A percentile compares a stretch with the other conserved stretches of the same genome.
Conservation (phyloP, 2,888 invertebrate species). For the Zaprionus bogoriensis region DNA sequence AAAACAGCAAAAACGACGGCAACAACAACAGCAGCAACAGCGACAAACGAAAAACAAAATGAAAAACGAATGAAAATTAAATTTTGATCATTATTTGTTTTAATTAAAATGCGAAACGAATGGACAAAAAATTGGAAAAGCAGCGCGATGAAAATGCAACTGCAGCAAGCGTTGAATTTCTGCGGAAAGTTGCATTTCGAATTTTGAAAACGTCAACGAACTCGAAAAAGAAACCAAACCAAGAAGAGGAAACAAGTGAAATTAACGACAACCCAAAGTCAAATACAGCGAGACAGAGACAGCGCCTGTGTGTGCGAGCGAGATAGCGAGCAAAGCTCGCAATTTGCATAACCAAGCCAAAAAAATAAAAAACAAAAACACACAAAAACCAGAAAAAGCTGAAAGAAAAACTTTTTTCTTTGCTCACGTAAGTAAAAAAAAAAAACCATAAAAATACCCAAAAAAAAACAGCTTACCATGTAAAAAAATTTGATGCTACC, state of each 20-base stretch:
- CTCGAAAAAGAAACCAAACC: constrained; percentile 16
- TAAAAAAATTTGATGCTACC: constrained; percentile 61
- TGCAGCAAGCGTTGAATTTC: constrained; percentile 37
- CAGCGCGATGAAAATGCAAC: constrained; percentile 59
- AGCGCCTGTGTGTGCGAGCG: constrained; percentile 2
- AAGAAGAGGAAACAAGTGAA: constrained; percentile 4
- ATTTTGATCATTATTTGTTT: constrained; percentile 25
- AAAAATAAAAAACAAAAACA: constrained; percentile 17
- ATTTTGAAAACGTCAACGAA: constrained; percentile 56
- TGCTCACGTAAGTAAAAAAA: constrained; percentile 60
- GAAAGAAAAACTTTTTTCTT: constrained; percentile 7
- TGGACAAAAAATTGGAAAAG: not conserved
- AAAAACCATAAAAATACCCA: not conserved
- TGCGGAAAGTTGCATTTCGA: constrained; percentile 65
- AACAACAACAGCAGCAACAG: constrained; percentile 18
- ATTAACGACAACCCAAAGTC: constrained; percentile 1
- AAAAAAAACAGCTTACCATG: constrained; percentile 38
- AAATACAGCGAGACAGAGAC: constrained; percentile 9
- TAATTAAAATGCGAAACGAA: constrained; percentile 21
- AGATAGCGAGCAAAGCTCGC: constrained; percentile 3
- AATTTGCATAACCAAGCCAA: constrained; percentile 29
- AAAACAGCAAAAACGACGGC: too few relatives aligned
- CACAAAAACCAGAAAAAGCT: too few relatives aligned
- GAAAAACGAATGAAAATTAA: constrained; percentile 8
- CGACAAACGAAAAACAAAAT: constrained; percentile 9